These are phyloP conservation scores for Malurus elegans DNA, from an alignment of 2,113 vertebrate species.

Conservation along the genomic window DNA sequence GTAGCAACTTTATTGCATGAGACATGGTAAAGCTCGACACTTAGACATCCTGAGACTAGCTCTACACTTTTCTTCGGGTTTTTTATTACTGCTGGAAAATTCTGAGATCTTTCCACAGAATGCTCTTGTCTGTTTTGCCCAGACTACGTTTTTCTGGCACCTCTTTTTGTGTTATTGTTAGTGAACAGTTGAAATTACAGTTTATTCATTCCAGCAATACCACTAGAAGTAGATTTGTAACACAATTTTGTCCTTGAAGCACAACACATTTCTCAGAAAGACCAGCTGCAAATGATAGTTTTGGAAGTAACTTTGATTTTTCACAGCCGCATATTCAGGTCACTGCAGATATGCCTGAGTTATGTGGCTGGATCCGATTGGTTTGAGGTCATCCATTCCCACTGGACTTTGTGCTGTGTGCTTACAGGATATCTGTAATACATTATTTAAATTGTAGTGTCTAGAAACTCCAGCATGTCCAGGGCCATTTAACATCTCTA, in stretches of 20 bases:
- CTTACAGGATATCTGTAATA: background rate
- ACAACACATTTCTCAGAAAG: background rate
- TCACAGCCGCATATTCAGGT: background rate
- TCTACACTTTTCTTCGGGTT: background rate
- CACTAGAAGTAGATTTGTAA: background rate
- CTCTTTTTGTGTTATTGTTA: background rate
- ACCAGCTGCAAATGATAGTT: background rate
- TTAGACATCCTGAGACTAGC: rapidly evolving
- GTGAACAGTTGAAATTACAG: background rate
- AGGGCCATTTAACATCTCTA: background rate
- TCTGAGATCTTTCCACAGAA: background rate
- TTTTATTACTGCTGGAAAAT: background rate
- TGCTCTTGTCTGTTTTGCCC: background rate
- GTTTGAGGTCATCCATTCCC: background rate
- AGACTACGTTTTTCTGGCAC: background rate
- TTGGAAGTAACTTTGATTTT: background rate
- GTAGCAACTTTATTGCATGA: background rate
- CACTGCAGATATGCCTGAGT: background rate
- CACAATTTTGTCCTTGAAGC: background rate
- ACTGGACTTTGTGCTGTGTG: background rate
- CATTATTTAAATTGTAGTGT: background rate
- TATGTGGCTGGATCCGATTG: background rate
- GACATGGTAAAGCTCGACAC: background rate
- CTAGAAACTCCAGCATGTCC: background rate
- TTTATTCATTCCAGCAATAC: background rate